phyloP scores from a whole-genome alignment of 1,140 invertebrate species.

The Drosophila azteca region DNA sequence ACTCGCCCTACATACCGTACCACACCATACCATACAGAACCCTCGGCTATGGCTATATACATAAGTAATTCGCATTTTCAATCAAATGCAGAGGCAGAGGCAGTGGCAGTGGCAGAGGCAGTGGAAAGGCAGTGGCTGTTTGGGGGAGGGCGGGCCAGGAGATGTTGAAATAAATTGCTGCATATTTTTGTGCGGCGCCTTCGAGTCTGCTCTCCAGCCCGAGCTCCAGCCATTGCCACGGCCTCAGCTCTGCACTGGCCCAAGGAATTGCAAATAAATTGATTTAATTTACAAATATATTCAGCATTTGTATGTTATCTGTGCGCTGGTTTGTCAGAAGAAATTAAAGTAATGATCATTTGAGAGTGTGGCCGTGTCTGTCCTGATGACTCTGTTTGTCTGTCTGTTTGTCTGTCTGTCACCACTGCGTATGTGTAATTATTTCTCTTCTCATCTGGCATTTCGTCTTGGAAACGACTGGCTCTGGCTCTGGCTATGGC shows the following conservation, averaged over 20 bases:
- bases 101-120: slow-evolving; percentile 21
- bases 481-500: too few relatives aligned
- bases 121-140: slow-evolving; percentile 12
- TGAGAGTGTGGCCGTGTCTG: slow-evolving; percentile 12
- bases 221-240: not conserved
- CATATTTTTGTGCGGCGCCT: slow-evolving; percentile 63
- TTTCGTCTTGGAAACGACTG: not conserved
- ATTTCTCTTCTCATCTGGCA: not conserved
- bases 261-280: slow-evolving; percentile 74
- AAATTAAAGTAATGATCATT: slow-evolving; percentile 73
- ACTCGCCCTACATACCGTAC: slow-evolving; percentile 56
- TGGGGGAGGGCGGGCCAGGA: not conserved
- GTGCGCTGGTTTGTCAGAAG: slow-evolving; percentile 57
- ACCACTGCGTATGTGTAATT: slow-evolving; percentile 46
- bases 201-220: not conserved
- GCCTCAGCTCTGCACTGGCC: slow-evolving; percentile 3
- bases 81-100: slow-evolving; percentile 60
- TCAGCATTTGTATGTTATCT: slow-evolving; percentile 9
- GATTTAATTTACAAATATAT: slow-evolving; percentile 75
- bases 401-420: slow-evolving; percentile 22
- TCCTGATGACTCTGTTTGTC: slow-evolving; percentile 49
- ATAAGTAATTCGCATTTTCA: slow-evolving; percentile 78
- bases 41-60: slow-evolving; percentile 46
- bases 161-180: slow-evolving; percentile 68
- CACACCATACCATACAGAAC: slow-evolving; percentile 15